Conservation (phyloP, 2,797 vertebrate genomes). For the Danio albolineatus region DNA sequence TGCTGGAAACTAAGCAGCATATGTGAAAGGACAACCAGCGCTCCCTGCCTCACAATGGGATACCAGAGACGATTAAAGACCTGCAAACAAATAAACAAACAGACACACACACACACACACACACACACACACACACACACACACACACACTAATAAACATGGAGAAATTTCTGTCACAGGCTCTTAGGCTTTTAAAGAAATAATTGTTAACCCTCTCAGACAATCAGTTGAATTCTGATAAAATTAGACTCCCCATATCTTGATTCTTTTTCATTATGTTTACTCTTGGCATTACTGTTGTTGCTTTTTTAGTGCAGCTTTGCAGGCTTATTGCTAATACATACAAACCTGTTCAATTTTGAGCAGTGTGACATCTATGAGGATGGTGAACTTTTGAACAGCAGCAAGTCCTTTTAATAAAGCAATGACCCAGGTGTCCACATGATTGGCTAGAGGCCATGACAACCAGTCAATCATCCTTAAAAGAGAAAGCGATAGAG, state of each 20-base stretch:
- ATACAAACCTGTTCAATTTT: slow-evolving; percentile 95
- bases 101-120: slow-evolving; percentile 61
- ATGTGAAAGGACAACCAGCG: slow-evolving; percentile 94
- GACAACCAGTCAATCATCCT: slow-evolving; percentile 99
- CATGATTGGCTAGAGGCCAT: slow-evolving; percentile 97
- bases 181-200: background rate
- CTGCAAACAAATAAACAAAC: slow-evolving; percentile 71
- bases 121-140: too few relatives aligned
- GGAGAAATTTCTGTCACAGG: background rate
- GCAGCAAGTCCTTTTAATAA: slow-evolving; percentile 95
- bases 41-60: slow-evolving; percentile 95
- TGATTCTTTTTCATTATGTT: background rate
- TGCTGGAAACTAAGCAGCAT: slow-evolving; percentile 99
- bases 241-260: background rate
- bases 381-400: slow-evolving; percentile 99
- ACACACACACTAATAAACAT: background rate
- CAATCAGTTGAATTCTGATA: background rate
- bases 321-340: background rate
- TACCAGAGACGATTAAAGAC: slow-evolving; percentile 98
- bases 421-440: slow-evolving; percentile 97
- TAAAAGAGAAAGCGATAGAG: slow-evolving; percentile 42
- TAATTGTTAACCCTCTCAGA: background rate
- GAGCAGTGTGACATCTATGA: slow-evolving; percentile 96
- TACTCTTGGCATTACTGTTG: background rate
- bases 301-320: background rate